Conservation (phyloP, 2,113 vertebrate species). For the Natator depressus region DNA sequence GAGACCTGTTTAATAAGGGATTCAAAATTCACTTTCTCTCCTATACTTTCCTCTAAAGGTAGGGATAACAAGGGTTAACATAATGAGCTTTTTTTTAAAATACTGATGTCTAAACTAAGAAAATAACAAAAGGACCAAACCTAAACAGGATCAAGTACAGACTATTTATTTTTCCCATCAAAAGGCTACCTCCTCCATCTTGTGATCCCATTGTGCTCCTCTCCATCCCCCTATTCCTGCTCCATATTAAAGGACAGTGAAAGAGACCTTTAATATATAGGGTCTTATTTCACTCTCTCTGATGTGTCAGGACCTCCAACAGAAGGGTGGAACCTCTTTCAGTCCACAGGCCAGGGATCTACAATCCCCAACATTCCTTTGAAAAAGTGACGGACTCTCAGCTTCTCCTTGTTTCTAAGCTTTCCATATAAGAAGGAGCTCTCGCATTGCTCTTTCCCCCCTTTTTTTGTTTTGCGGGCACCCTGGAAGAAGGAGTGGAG, state of each 20-base stretch:
- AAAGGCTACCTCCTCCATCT: too few species aligned
- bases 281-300: neutral
- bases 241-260: neutral
- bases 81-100: neutral
- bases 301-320: neutral
- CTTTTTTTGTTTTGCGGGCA: neutral
- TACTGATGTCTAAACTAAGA: neutral
- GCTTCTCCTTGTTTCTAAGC: neutral
- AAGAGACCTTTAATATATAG: neutral
- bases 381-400: neutral
- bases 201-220: neutral
- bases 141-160: neutral
- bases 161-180: neutral
- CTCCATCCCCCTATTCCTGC: neutral
- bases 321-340: neutral
- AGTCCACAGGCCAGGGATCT: neutral
- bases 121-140: neutral
- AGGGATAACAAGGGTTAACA: neutral
- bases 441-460: neutral
- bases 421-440: neutral
- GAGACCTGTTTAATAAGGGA: neutral
- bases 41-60: neutral
- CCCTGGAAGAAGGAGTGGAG: neutral
- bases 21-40: neutral
- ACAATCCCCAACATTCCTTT: neutral